Evolutionary conservation across 2,797 vertebrate species (phyloP), one percentile per base, ranked within the genome.

Genomic region (Thripadectes ignobilis): DNA sequence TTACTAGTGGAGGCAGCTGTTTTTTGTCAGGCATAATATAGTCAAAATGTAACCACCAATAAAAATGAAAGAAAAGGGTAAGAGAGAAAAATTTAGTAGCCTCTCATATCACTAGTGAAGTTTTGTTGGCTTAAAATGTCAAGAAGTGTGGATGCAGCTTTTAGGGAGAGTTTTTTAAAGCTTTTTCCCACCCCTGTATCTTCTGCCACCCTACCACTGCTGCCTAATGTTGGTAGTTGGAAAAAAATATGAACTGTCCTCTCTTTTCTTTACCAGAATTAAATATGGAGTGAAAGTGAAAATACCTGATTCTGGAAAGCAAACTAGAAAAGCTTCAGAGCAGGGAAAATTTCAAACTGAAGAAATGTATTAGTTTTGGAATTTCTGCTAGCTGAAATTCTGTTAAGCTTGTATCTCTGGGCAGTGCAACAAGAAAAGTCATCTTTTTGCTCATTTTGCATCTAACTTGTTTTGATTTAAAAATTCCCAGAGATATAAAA

Each of bases 381-480:
- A 90, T 73, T 78, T 69, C 39, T 88, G 6, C 51, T 81, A 36
- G 46, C 24, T 89, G 51, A 75, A 88, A 55, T 86, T 90, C 20
- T 62, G 43, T 55, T 86, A 79, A 66, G 8, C 59, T 58, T 34
- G 43, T 71, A 93, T 41, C 20, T 88, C 36, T 57, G 32, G 36
- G n/a, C 52, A 86, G 52, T 18, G 3, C 63, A 46, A 65, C 14
- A 55, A 71, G 14, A 58, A 75, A 90, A 78, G 6, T 48, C 12
- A 84, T 24, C 19, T 48, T 81, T 84, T 78, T 63, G 36, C 82
- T 94, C 41, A 65, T 84, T 90, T 92, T 48, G 48, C 7, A 3
- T 86, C 92, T 78, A 90, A 81, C 88, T 92, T 95, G n/a, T 93
- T 90, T 95, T 82, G 81, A 82, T 92, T 89, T 87, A 19, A 87